Evolutionary conservation across 2,113 vertebrate species (phyloP), one percentile per base, ranked within the genome.

Genomic region (Neodontobutis hainanensis): DNA sequence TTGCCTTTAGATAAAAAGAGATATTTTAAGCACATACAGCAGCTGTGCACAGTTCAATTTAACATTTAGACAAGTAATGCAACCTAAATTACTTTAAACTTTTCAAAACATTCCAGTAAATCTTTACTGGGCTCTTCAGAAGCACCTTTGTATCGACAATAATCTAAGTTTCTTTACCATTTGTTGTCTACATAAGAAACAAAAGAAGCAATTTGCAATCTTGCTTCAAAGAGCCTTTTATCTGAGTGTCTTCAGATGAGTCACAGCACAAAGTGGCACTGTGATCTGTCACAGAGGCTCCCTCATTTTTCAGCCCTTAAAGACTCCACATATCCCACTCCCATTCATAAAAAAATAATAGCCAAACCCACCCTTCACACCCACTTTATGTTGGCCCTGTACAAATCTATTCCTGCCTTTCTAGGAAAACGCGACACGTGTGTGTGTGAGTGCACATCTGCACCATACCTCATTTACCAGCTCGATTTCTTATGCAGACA

Each of bases 271-370:
- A 90, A 83, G 65, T 85, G 82, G 77, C 53, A 59, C 73, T 82
- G 81, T 79, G 81, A 87, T 85, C 81, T 72, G 69, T 86, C 81
- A 76, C 57, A 79, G 68, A 62, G 73, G 72, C 68, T 67, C 55
- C 68, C 70, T 86, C 80, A 88, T 87, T 77, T 67, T 83, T 55
- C 73, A 61, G 65, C 71, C 76, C 71, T 79, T 75, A 44, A 72
- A 64, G 73, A 80, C 61, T 64, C 64, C 11, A 69, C 82, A 75
- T 69, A 68, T 85, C 74, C 64, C 15, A 49, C 72, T 85, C 69
- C 84, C 86, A 88, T 90, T 88, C 86, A 88, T 78, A 82, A 82
- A 88, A 72, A 82, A 78, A 73, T 40, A 74, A 77, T 82, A 81
- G 67, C 48, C 64, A 58, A 77, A 70, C 80, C 70, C 59, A 43